Conservation (phyloP, 1,140 invertebrate genomes). For the Cyphomyrmex costatus region DNA sequence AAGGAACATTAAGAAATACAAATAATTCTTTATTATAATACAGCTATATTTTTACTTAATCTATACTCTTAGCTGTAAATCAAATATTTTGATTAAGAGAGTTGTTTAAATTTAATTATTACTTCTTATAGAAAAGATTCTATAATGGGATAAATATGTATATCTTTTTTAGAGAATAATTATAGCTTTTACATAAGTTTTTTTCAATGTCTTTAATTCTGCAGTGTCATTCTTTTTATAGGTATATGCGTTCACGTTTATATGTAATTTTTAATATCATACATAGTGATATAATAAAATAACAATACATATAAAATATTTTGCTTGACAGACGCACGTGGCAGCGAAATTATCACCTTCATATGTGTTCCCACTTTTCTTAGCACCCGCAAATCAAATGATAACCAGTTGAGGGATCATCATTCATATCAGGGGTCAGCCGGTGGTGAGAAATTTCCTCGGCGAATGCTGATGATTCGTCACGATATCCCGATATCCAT, state of each 20-base stretch:
- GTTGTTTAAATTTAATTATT: too few species aligned
- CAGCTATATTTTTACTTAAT: too few species aligned
- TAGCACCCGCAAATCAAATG: not conserved
- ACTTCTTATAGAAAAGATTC: too few species aligned
- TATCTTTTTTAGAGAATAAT: too few species aligned
- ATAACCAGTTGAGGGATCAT: slow-evolving; percentile 4
- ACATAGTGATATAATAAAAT: not conserved
- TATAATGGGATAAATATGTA: too few species aligned
- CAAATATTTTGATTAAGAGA: too few species aligned
- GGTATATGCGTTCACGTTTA: not conserved
- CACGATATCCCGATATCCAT: slow-evolving; percentile 56
- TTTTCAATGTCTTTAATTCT: too few species aligned
- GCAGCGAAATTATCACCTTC: not conserved
- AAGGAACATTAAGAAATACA: too few species aligned
- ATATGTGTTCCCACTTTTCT: slow-evolving; percentile 28
- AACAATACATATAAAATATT: not conserved
- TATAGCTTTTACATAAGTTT: too few species aligned
- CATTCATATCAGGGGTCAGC: not conserved
- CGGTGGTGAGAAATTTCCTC: slow-evolving; percentile 31
- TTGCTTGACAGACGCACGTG: not conserved
- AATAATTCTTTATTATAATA: too few species aligned
- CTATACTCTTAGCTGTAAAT: too few species aligned
- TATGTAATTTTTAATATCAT: not conserved
- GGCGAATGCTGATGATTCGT: slow-evolving; percentile 45
- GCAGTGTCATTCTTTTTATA: not conserved